These are phyloP conservation scores for Spermophilus dauricus DNA, from an alignment of 2,113 vertebrate species.

Conservation along the genomic window DNA sequence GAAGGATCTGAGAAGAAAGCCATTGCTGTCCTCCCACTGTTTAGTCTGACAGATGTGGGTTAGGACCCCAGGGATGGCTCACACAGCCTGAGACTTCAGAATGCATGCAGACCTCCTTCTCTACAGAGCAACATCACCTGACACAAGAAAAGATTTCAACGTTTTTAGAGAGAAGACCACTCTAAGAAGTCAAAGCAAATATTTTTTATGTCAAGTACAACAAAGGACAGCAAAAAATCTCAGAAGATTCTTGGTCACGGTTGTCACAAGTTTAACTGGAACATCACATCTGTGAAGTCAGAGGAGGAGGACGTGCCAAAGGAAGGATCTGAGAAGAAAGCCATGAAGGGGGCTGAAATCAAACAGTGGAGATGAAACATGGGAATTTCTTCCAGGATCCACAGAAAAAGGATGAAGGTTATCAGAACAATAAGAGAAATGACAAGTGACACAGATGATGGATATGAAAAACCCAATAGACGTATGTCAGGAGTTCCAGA, in stretches of 20 bases:
- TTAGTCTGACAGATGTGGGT: too few species aligned
- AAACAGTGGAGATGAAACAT: conserved; percentile 23
- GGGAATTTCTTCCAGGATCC: conserved; percentile 19
- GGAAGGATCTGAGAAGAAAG: background rate
- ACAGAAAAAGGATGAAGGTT: conserved; percentile 21
- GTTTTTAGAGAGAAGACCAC: background rate
- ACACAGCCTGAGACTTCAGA: too few species aligned
- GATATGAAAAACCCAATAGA: background rate
- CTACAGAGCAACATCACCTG: background rate
- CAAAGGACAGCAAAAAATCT: background rate
- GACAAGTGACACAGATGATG: background rate
- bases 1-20: background rate
- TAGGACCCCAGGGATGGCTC: too few species aligned
- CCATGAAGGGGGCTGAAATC: background rate
- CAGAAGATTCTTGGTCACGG: background rate
- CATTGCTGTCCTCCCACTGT: too few species aligned
- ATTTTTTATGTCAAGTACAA: conserved; percentile 8
- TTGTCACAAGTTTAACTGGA: background rate
- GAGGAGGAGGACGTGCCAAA: background rate
- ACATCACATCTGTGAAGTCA: background rate
- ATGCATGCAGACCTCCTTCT: background rate
- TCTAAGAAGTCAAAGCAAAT: conserved; percentile 27
- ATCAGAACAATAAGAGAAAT: conserved; percentile 53
- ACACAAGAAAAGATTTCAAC: background rate
- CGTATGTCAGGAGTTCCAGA: conserved; percentile 1